Evolutionary conservation across 1,140 invertebrate genomes (phyloP).

Genomic region (Drosophila azteca): DNA sequence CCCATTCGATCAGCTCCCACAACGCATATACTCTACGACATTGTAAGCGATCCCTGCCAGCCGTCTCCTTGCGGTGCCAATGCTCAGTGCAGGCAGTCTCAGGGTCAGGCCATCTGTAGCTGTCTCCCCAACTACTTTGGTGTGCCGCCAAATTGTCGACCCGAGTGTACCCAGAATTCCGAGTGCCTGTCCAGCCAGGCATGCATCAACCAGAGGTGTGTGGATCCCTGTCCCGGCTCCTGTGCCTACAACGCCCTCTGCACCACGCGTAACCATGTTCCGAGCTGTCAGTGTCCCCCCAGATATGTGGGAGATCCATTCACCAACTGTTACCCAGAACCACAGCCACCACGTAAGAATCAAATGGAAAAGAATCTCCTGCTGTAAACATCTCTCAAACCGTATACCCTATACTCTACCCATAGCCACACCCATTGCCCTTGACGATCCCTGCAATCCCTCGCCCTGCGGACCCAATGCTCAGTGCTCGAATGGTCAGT

Average conservation of each 20-base stretch:
- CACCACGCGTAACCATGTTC: constrained; percentile 86
- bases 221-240: constrained; percentile 86
- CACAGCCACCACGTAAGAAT: constrained; percentile 61
- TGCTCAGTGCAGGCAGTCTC: constrained; percentile 55
- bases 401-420: constrained; percentile 67
- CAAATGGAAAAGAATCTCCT: not conserved
- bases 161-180: constrained; percentile 86
- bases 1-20: constrained; percentile 84
- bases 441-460: constrained; percentile 86
- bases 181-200: constrained; percentile 85
- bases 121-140: constrained; percentile 85
- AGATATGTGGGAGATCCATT: constrained; percentile 90
- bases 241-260: constrained; percentile 88
- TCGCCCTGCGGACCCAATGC: constrained; percentile 89
- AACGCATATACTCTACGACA: constrained; percentile 82
- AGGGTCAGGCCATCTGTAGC: constrained; percentile 83
- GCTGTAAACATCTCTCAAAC: constrained; percentile 3
- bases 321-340: constrained; percentile 56
- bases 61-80: constrained; percentile 83
- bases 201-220: constrained; percentile 86
- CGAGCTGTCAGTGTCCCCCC: constrained; percentile 87
- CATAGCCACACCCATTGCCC: constrained; percentile 68
- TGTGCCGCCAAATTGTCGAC: constrained; percentile 86
- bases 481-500: constrained; percentile 87
- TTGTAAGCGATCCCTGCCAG: constrained; percentile 85